A percentile compares a stretch with the other conserved stretches of the same genome.
These are phyloP conservation scores for Wasmannia auropunctata DNA, from an alignment of 1,140 invertebrate species.

Conservation along the genomic window DNA sequence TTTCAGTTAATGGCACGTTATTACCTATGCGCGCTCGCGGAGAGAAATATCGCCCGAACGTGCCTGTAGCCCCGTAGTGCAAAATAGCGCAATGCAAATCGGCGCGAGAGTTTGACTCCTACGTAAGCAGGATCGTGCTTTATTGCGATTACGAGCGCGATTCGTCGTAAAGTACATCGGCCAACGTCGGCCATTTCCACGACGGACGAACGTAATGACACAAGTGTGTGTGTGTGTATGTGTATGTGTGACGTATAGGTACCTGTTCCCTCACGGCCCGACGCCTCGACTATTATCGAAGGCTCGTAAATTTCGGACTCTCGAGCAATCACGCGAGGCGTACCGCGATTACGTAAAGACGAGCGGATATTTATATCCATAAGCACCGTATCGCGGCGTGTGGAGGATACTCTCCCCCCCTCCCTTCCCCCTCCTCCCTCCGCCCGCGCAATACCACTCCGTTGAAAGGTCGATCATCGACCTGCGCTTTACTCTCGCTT, in stretches of 20 bases:
- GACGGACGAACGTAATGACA: constrained; percentile 28
- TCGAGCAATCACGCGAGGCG: constrained; percentile 65
- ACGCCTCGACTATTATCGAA: constrained; percentile 41
- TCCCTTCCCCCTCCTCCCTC: no score
- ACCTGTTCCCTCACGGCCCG: background rate
- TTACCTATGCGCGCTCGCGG: background rate
- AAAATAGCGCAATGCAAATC: constrained; percentile 11
- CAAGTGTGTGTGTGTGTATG: background rate
- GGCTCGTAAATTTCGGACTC: constrained; percentile 63
- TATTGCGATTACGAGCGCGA: constrained; percentile 36
- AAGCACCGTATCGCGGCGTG: constrained; percentile 30
- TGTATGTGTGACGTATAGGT: background rate
- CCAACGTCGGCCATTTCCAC: constrained; percentile 13
- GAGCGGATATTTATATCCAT: constrained; percentile 66
- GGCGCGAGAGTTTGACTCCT: constrained; percentile 12
- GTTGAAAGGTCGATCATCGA: constrained; percentile 73
- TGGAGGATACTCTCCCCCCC: constrained; percentile 21
- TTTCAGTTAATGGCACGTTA: background rate
- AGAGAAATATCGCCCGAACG: constrained; percentile 15
- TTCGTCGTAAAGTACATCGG: constrained; percentile 34
- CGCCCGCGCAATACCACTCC: constrained; percentile 33
- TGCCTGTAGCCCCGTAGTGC: background rate
- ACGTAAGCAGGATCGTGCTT: constrained; percentile 24
- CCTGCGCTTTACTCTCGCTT: constrained; percentile 65
- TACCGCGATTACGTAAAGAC: constrained; percentile 67